These are phyloP conservation scores for Nebria salina DNA, from an alignment of 2,888 invertebrate species.

Conservation along the genomic window DNA sequence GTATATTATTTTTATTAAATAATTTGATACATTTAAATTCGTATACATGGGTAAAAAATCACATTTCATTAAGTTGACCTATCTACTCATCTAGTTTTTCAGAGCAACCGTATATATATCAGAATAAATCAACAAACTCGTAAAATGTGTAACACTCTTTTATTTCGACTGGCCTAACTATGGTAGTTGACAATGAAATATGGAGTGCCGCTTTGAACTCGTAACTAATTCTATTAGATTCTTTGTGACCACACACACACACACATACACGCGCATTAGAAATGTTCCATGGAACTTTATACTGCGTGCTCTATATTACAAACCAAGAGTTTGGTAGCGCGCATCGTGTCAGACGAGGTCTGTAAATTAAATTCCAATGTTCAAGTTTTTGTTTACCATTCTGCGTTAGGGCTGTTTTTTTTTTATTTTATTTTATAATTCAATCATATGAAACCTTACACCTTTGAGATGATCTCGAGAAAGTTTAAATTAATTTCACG, in stretches of 20 bases:
- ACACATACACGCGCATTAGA: background rate
- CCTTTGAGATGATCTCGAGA: conserved; percentile 23
- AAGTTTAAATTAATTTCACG: conserved; percentile 35
- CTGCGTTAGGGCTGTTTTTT: conserved; percentile 2
- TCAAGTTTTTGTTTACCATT: background rate
- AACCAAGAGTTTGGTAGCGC: conserved; percentile 7
- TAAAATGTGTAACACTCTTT: background rate
- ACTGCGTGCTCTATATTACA: conserved; percentile 12
- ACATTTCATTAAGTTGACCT: too few species aligned
- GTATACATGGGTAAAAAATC: too few species aligned
- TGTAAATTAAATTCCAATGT: conserved; percentile 41
- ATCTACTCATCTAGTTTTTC: too few species aligned
- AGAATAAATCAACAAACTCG: background rate
- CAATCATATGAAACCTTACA: conserved; percentile 39
- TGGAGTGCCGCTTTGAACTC: conserved; percentile 31
- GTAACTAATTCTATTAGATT: conserved; percentile 42
- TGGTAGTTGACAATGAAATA: conserved; percentile 42
- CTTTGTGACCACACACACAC: conserved; percentile 22
- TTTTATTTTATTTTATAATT: conserved; percentile 8
- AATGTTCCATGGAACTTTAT: conserved; percentile 12
- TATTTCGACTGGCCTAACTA: background rate
- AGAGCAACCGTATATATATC: background rate
- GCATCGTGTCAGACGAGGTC: conserved; percentile 29
- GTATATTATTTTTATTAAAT: too few species aligned
- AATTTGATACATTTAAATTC: too few species aligned